Base-by-base conservation (phyloP, 2,797 vertebrate genomes). In the Urocyon cinereoargenteus region DNA sequence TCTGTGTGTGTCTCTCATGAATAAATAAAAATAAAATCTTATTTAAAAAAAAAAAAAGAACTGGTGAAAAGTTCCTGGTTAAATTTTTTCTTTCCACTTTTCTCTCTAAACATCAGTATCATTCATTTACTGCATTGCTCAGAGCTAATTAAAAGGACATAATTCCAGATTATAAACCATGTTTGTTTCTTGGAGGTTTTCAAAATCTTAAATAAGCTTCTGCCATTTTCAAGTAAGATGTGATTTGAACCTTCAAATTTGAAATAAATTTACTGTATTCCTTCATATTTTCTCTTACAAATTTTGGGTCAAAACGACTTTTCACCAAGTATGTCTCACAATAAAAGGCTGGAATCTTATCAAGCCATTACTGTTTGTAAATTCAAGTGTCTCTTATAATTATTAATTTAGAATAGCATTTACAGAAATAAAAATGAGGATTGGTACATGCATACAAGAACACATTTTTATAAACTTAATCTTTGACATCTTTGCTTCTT, bases 101-200 rank as follows among this genome's bases (percentile, higher is more conserved):
- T 88, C 81, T 82, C 21, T 24, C 62, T 34, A 88, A 86, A 55
- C 21, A 68, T 66, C 34, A 81, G 12, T 55, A n/a, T 40, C 45
- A 84, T 66, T 88, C 55, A 51, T 90, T 96, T 86, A 70, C 28
- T 78, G 5, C 3, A 55, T 24, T 96, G 34, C 66, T 86, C 79
- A 96, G 36, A 86, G 81, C 66, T 90, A 84, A 82, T 89, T 92
- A 49, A 92, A 90, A 90, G 13, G 24, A 24, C 68, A 4, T 82
- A 28, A 61, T 72, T 94, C 45, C 22, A 24, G 19, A 40, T 91
- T 81, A 55, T 84, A 84, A 97, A 81, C 59, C 40, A 68, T 36
- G 53, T 83, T 83, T 92, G 59, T 92, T 85, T 95, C 53, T 78
- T 84, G 18, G 51, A 31, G 24, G 70, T 82, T 94, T 94, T 95